Percentiles rank a stretch among this genome's conserved stretches.
Evolutionary conservation across 2,113 vertebrate species (phyloP).

Genomic region (Carassius carassius): DNA sequence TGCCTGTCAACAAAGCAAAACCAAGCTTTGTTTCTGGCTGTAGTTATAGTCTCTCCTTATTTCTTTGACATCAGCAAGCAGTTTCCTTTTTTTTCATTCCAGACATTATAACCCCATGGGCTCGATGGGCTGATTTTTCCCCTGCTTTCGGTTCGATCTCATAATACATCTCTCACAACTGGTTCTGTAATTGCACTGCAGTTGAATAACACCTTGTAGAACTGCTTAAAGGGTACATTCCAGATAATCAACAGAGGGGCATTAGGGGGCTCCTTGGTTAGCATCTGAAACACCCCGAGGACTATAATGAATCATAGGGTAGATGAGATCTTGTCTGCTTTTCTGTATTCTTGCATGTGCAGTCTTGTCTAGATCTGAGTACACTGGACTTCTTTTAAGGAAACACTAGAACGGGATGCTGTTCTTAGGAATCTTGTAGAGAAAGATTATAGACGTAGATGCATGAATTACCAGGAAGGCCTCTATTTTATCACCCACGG

Average conservation of each 20-base stretch:
- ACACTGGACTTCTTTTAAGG: constrained; percentile 22
- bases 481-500: not conserved
- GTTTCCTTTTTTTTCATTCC: constrained; percentile 32
- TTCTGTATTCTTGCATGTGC: constrained; percentile 54
- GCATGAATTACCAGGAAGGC: not conserved
- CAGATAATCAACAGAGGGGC: not conserved
- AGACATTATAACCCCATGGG: constrained; percentile 28
- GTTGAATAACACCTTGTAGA: not conserved
- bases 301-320: constrained; percentile 12
- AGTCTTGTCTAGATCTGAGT: constrained; percentile 57
- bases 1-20: constrained; percentile 28
- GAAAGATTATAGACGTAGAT: not conserved
- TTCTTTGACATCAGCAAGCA: constrained; percentile 30
- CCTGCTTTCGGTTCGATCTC: constrained; percentile 2
- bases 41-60: constrained; percentile 22
- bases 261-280: constrained; percentile 9
- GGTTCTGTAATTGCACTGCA: not conserved
- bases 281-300: not conserved
- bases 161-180: not conserved
- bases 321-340: constrained; percentile 17
- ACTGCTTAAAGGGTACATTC: constrained; percentile 12
- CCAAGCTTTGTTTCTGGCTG: constrained; percentile 5
- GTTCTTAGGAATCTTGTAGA: not conserved
- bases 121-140: constrained; percentile 10
- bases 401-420: not conserved